Conservation (phyloP, 2,797 vertebrate species). For the Lithobates sylvaticus region DNA sequence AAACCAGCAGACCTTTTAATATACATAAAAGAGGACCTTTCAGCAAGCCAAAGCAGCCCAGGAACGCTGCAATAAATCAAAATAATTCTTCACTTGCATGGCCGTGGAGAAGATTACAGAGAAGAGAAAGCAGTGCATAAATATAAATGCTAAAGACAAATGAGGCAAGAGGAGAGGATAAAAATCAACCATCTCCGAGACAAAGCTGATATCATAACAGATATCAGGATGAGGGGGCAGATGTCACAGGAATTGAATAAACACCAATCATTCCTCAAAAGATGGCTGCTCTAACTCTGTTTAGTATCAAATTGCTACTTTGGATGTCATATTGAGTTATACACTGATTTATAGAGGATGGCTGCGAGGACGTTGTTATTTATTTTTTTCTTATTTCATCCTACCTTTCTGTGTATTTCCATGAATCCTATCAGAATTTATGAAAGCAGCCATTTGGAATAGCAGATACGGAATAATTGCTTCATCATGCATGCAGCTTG, state of each 20-base stretch:
- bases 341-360: constrained; percentile 53
- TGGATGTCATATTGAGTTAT: constrained; percentile 55
- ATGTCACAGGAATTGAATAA: constrained; percentile 64
- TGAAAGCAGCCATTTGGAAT: constrained; percentile 45
- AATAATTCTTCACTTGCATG: constrained; percentile 45
- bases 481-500: constrained; percentile 9
- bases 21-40: constrained; percentile 53
- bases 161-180: constrained; percentile 45
- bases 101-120: constrained; percentile 44
- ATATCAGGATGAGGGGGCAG: constrained; percentile 64
- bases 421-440: constrained; percentile 50
- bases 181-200: constrained; percentile 67
- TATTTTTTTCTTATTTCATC: constrained; percentile 1
- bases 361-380: constrained; percentile 12
- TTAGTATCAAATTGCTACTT: constrained; percentile 56
- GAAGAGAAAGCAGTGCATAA: constrained; percentile 42
- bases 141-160: constrained; percentile 59
- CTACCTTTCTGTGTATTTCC: constrained; percentile 30
- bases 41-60: constrained; percentile 24
- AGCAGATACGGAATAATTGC: constrained; percentile 14
- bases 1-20: constrained; percentile 56
- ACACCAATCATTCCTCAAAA: constrained; percentile 62
- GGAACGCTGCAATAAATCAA: constrained; percentile 46
- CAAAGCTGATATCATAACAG: constrained; percentile 67
- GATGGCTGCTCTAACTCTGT: constrained; percentile 54